Percentiles rank a stretch among this genome's conserved stretches.
These are phyloP conservation scores for Benthosema pterotum DNA, from an alignment of 2,797 vertebrate species.

Conservation along the genomic window DNA sequence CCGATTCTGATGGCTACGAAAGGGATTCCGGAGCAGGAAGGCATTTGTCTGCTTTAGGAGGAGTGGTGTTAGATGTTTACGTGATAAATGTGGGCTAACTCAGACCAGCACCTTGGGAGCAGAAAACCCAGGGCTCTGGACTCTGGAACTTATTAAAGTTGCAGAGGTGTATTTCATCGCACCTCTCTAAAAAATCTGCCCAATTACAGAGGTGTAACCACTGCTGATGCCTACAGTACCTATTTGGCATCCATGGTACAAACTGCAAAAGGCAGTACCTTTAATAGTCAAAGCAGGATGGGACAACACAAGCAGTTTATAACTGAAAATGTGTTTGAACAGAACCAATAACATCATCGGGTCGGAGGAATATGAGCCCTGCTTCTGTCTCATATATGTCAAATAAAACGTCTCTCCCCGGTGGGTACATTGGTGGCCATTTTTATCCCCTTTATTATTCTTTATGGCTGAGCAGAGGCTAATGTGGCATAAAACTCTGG, in stretches of 20 bases:
- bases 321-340: conserved; percentile 40
- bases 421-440: conserved; percentile 51
- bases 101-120: conserved; percentile 81
- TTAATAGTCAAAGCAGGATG: conserved; percentile 41
- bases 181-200: conserved; percentile 74
- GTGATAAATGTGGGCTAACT: conserved; percentile 87
- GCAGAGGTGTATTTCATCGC: conserved; percentile 78
- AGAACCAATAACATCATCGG: conserved; percentile 18
- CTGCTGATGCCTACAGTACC: conserved; percentile 55
- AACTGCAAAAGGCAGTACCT: conserved; percentile 51
- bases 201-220: conserved; percentile 80
- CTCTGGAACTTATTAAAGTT: conserved; percentile 87
- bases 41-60: conserved; percentile 88
- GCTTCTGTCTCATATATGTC: conserved; percentile 46
- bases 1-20: conserved; percentile 78
- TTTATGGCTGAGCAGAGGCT: conserved; percentile 65
- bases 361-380: conserved; percentile 16
- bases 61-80: conserved; percentile 81
- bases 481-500: conserved; percentile 71
- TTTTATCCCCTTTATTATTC: conserved; percentile 45
- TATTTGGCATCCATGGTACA: conserved; percentile 46
- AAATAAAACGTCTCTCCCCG: conserved; percentile 53
- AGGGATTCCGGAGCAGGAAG: conserved; percentile 80
- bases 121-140: conserved; percentile 71
- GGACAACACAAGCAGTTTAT: conserved; percentile 26